Percentiles rank a stretch among this genome's conserved stretches.
Evolutionary conservation across 2,888 invertebrate genomes (phyloP).

Genomic region (Synanthedon myopaeformis): DNA sequence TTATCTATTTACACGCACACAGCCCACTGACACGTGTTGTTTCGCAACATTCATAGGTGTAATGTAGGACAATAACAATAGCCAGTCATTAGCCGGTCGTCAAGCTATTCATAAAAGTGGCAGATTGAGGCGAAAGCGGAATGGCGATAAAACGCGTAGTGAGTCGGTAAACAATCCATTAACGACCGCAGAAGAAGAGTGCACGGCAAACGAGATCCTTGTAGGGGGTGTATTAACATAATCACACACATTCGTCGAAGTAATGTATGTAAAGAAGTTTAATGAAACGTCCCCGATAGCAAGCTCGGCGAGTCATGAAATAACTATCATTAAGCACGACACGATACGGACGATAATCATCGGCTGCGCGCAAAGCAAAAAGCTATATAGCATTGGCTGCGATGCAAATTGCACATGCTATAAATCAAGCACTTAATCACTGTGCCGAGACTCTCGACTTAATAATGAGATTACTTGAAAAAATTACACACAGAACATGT

Average conservation of each 20-base stretch:
- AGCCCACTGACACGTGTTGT: slow-evolving; percentile 12
- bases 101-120: slow-evolving; percentile 22
- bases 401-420: slow-evolving; percentile 67
- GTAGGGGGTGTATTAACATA: slow-evolving; percentile 52
- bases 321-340: slow-evolving; percentile 67
- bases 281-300: slow-evolving; percentile 62
- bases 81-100: slow-evolving; percentile 13
- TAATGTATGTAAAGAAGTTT: slow-evolving; percentile 64
- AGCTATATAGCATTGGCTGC: slow-evolving; percentile 56
- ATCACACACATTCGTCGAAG: slow-evolving; percentile 62
- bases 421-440: slow-evolving; percentile 68
- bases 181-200: slow-evolving; percentile 40
- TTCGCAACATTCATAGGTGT: slow-evolving; percentile 15
- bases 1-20: slow-evolving; percentile 57
- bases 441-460: slow-evolving; percentile 44
- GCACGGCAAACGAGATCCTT: slow-evolving; percentile 38
- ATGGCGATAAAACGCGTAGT: slow-evolving; percentile 25
- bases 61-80: slow-evolving; percentile 13
- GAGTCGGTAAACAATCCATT: slow-evolving; percentile 52
- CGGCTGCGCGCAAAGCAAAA: slow-evolving; percentile 62
- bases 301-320: slow-evolving; percentile 62
- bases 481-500: slow-evolving; percentile 40
- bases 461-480: slow-evolving; percentile 66
- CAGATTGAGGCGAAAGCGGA: slow-evolving; percentile 21
- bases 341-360: slow-evolving; percentile 68